A percentile compares a stretch with the other conserved stretches of the same genome.
Evolutionary conservation across 2,888 invertebrate species (phyloP).

Genomic region (Ptychoptera contaminata): DNA sequence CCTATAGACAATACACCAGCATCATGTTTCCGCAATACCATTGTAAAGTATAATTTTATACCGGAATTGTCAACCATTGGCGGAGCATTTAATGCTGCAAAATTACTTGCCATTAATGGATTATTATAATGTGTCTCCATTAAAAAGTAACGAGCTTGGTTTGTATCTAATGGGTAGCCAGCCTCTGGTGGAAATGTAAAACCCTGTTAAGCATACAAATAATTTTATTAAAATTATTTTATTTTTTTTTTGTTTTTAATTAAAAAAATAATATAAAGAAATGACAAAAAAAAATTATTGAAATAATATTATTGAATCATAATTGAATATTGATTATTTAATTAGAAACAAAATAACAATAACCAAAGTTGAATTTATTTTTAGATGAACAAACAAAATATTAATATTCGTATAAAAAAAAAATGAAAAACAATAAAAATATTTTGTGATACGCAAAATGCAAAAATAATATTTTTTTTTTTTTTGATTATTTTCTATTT

Average conservation of each 20-base stretch:
- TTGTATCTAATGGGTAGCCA: constrained; percentile 42
- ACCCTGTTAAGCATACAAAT: constrained; percentile 22
- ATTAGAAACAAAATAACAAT: no score
- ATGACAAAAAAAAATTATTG: no score
- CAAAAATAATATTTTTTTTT: background rate
- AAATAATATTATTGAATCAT: background rate
- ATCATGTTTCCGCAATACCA: constrained; percentile 39
- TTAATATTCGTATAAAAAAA: no score
- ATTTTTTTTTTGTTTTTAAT: background rate
- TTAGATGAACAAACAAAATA: no score
- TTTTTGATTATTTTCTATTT: no score
- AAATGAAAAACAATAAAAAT: background rate
- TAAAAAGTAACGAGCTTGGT: constrained; percentile 38
- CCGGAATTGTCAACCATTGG: constrained; percentile 38
- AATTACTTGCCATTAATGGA: constrained; percentile 4
- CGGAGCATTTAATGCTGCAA: constrained; percentile 3
- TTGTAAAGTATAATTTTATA: constrained; percentile 39
- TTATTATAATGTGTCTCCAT: constrained; percentile 42
- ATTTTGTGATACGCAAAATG: background rate
- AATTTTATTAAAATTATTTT: background rate
- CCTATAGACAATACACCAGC: constrained; percentile 41
- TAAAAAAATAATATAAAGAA: background rate
- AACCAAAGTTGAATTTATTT: no score
- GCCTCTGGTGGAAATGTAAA: constrained; percentile 45
- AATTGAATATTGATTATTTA: background rate